phyloP scores from a whole-genome alignment of 64 coral and sea anemone genomes.

The Hydrozoanthus tunicans region DNA sequence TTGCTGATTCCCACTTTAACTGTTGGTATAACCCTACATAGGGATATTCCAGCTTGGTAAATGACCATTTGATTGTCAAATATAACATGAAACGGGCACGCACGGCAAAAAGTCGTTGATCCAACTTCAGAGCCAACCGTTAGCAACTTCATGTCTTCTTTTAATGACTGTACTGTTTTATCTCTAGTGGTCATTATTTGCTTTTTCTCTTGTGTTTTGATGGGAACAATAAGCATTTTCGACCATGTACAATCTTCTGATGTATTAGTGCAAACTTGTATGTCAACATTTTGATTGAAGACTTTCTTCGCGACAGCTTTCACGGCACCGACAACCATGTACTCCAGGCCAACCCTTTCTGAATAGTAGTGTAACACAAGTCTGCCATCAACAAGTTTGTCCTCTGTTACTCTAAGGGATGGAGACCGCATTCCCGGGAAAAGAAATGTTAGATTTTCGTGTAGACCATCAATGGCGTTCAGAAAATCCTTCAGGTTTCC shows the following conservation, averaged over 20 bases:
- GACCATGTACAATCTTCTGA: slow-evolving; percentile 78
- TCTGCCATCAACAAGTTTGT: slow-evolving; percentile 58
- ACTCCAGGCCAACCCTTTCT: slow-evolving; percentile 82
- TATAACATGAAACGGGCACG: slow-evolving; percentile 93
- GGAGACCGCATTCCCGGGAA: slow-evolving; percentile 91
- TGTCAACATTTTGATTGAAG: slow-evolving; percentile 68
- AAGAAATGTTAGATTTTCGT: slow-evolving; percentile 86
- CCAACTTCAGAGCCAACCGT: slow-evolving; percentile 76
- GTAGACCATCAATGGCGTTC: slow-evolving; percentile 86
- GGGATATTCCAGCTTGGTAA: slow-evolving; percentile 90
- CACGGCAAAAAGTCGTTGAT: slow-evolving; percentile 87
- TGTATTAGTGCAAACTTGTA: slow-evolving; percentile 59
- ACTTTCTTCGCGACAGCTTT: slow-evolving; percentile 86
- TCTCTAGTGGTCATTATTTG: slow-evolving; percentile 33
- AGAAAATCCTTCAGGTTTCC: slow-evolving; percentile 92
- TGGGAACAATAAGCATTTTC: slow-evolving; percentile 64
- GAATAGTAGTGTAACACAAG: slow-evolving; percentile 86
- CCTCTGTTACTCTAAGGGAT: slow-evolving; percentile 85
- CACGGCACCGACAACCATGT: slow-evolving; percentile 87
- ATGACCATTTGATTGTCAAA: slow-evolving; percentile 94
- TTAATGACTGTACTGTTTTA: slow-evolving; percentile 56
- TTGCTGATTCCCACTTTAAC: slow-evolving; percentile 79
- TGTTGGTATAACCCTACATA: slow-evolving; percentile 77
- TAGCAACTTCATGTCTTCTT: slow-evolving; percentile 74
- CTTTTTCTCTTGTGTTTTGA: slow-evolving; percentile 43